Evolutionary conservation across 2,888 invertebrate species (phyloP), one percentile per base, ranked within the genome.

Genomic region (Parelbella ahira): DNA sequence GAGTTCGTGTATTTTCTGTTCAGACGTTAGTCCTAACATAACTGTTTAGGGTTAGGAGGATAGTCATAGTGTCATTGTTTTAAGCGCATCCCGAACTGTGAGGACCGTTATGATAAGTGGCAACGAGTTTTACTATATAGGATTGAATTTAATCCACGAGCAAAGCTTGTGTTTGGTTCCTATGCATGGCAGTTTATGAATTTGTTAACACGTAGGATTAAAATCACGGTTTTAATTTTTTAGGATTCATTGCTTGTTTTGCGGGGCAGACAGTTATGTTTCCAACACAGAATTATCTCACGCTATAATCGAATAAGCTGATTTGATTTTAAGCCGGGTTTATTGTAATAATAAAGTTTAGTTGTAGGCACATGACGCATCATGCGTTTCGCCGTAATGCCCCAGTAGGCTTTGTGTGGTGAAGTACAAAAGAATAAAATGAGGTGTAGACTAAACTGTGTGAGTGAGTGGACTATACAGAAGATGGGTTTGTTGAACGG

Each of bases 161-260:
- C 79, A 73, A 76, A 77, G 86, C 86, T 84, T 84, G 80, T 78
- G 77, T 82, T 84, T 78, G 79, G 82, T 87, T 86, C 80, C 81
- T 83, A 81, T 71, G 76, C 72, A 77, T 73, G 63, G 64, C 77
- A 63, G 64, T 60, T 58, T 57, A 51, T 19, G 7, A 36, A 24
- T 37, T 24, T 19, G 24, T 29, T 25, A 8, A 8, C 18, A 13
- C 18, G 8, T 21, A 34, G 7, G n/a, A 29, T 23, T 27, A 28
- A 20, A 29, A 33, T 11, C 8, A 20, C 12, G 12, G 8, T 32
- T 39, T 41, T 34, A 3, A n/a, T 32, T 12, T 3, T 15, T 13
- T 27, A 10, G 13, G 15, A 15, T 13, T 18, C 19, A 5, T 27
- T 8, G 19, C 27, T 37, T 36, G 11, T n/a, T n/a, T n/a, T n/a